Evolutionary conservation across 2,888 invertebrate genomes (phyloP).

Genomic region (Leptothorax acervorum): DNA sequence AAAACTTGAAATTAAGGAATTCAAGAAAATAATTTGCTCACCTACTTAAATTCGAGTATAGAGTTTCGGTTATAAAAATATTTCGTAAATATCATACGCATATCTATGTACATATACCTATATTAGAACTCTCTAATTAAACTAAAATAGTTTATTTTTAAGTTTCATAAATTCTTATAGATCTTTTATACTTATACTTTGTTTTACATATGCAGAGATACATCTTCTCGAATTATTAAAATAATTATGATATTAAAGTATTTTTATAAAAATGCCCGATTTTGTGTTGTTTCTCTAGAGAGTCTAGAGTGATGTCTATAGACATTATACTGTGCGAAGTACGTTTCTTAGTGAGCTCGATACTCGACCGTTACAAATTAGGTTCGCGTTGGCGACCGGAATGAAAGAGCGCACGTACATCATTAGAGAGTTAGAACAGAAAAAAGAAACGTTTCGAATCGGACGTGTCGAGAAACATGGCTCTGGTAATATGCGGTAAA

Average conservation of each 20-base stretch:
- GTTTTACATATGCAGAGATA: neutral
- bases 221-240: neutral
- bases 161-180: neutral
- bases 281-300: neutral
- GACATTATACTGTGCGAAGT: too few relatives aligned
- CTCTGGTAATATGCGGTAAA: conserved; percentile 14
- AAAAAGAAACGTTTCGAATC: neutral
- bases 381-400: neutral
- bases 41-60: neutral
- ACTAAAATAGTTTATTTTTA: neutral
- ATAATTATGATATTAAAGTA: neutral
- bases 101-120: neutral
- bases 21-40: neutral
- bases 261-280: neutral
- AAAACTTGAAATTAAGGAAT: conserved; percentile 7
- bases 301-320: neutral
- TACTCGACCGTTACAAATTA: conserved; percentile 28
- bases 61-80: neutral
- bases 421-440: conserved; percentile 10
- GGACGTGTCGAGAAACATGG: conserved; percentile 20
- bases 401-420: conserved; percentile 23
- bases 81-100: neutral
- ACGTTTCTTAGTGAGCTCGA: neutral
- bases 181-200: neutral
- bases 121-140: neutral